phyloP scores from a whole-genome alignment of 2,797 vertebrate species.

The Alcedo atthis region DNA sequence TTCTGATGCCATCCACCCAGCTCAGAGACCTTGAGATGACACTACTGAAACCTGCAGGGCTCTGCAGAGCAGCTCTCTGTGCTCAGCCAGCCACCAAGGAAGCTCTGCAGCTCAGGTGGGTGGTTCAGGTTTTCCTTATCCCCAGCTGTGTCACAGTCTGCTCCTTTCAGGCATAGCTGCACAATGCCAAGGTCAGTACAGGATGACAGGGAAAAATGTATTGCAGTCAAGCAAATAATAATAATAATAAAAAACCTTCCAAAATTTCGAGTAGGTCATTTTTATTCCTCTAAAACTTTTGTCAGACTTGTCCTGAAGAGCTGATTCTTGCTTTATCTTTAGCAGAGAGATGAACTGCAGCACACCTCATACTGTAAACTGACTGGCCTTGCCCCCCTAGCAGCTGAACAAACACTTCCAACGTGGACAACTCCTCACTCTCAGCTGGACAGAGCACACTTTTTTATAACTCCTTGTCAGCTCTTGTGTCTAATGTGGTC shows the following conservation, averaged over 20 bases:
- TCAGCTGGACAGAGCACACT: constrained; percentile 31
- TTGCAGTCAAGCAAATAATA: neutral
- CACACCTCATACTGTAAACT: constrained; percentile 29
- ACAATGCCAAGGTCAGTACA: neutral
- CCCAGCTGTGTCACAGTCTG: neutral
- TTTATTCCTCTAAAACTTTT: neutral
- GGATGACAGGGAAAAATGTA: neutral
- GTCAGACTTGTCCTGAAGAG: neutral
- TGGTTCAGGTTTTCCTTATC: neutral
- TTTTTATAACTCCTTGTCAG: neutral
- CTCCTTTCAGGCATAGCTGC: neutral
- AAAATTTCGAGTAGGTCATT: neutral
- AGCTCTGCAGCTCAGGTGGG: neutral
- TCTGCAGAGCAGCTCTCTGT: neutral
- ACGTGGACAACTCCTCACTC: neutral
- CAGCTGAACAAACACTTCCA: constrained; percentile 77
- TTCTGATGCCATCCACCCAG: neutral
- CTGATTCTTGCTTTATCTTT: neutral
- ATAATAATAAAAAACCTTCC: neutral
- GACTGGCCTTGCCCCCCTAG: constrained; percentile 33
- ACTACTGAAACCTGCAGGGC: neutral
- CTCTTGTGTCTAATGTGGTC: neutral
- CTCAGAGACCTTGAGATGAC: neutral
- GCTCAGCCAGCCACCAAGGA: neutral
- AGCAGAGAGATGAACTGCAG: constrained; percentile 22